Evolutionary conservation across 1,140 invertebrate species (phyloP).

Genomic region (Delia radicum): DNA sequence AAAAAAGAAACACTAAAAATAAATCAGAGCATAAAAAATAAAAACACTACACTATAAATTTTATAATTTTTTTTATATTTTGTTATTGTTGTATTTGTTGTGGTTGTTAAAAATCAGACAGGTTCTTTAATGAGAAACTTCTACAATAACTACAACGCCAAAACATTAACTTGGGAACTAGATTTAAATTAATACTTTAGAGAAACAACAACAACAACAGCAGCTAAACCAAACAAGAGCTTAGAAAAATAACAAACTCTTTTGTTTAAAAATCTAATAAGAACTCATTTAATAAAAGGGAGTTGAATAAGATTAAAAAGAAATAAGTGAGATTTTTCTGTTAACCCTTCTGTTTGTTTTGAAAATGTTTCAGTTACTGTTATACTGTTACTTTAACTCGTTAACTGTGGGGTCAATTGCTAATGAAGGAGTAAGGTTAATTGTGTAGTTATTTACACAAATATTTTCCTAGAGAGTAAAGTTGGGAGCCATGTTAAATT

Average conservation of each 20-base stretch:
- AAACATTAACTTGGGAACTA: not conserved
- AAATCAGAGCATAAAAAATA: constrained; percentile 1
- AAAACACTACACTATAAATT: not conserved
- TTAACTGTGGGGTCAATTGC: too few species aligned
- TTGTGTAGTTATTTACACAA: too few species aligned
- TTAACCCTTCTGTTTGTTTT: too few species aligned
- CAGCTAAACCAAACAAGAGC: not conserved
- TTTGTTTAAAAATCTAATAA: not conserved
- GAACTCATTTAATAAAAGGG: too few species aligned
- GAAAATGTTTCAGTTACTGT: too few species aligned
- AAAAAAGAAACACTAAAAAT: not conserved
- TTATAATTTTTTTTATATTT: not conserved
- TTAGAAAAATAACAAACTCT: not conserved
- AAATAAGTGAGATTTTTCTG: too few species aligned
- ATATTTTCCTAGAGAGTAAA: too few species aligned
- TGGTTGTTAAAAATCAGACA: not conserved
- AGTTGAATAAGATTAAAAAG: too few species aligned
- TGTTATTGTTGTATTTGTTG: not conserved
- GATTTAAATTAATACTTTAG: not conserved
- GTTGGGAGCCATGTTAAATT: too few species aligned
- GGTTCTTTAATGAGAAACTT: not conserved
- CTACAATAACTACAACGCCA: not conserved
- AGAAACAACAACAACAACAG: not conserved
- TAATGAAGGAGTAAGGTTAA: too few species aligned
- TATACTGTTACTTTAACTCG: too few species aligned